Evolutionary conservation across 2,888 invertebrate species (phyloP).

Genomic region (Epinotia ramella): DNA sequence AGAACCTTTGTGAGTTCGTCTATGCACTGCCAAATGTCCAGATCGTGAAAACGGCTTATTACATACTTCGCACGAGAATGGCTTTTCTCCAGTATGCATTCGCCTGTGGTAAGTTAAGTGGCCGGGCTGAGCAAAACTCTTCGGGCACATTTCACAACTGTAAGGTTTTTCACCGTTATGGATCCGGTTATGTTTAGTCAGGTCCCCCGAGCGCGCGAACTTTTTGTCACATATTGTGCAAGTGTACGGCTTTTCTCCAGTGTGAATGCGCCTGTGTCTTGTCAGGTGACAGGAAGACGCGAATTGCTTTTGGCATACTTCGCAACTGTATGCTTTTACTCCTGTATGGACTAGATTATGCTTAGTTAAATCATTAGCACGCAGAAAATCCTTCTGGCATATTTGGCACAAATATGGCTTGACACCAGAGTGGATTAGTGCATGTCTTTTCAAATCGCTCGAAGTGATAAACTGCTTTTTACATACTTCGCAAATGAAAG

Average conservation of each 20-base stretch:
- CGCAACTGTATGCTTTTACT: background rate
- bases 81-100: background rate
- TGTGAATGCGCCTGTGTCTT: background rate
- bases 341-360: background rate
- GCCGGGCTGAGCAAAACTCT: background rate
- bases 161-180: background rate
- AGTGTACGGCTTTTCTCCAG: background rate
- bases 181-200: background rate
- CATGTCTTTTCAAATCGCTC: background rate
- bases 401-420: background rate
- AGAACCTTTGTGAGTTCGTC: background rate
- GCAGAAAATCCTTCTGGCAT: background rate
- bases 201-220: background rate
- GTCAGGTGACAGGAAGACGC: background rate
- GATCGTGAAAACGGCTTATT: background rate
- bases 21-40: background rate
- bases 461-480: background rate
- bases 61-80: background rate
- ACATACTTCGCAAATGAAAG: background rate
- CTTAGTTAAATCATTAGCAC: background rate
- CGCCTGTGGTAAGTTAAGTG: background rate
- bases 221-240: background rate
- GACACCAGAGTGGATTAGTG: background rate
- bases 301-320: background rate
- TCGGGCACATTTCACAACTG: constrained; percentile 1